Conservation (phyloP, 2,888 invertebrate species). For the Amorpha juglandis region DNA sequence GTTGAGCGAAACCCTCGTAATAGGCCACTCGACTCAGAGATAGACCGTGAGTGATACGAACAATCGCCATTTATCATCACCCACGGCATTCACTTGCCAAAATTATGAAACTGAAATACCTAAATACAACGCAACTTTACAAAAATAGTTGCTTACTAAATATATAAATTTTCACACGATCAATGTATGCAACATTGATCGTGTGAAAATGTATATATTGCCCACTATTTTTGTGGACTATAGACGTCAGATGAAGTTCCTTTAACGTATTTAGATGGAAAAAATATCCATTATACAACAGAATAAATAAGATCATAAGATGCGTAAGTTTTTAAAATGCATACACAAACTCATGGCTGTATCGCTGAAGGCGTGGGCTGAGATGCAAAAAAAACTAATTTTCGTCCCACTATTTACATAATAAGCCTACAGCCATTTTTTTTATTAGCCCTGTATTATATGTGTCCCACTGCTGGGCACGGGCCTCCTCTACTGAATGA, state of each 20-base stretch:
- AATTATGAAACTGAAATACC: constrained; percentile 53
- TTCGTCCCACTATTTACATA: too few relatives aligned
- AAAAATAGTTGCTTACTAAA: constrained; percentile 27
- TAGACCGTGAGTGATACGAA: constrained; percentile 30
- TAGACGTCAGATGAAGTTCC: not conserved
- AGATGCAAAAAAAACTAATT: too few relatives aligned
- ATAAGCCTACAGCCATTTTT: too few relatives aligned
- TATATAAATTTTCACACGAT: too few relatives aligned
- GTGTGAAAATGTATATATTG: not conserved
- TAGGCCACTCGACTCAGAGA: constrained; percentile 10
- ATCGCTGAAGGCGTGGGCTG: too few relatives aligned
- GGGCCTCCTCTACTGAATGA: too few relatives aligned
- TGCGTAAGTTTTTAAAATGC: too few relatives aligned
- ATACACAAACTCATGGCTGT: too few relatives aligned
- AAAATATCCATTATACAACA: not conserved
- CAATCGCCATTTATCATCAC: constrained; percentile 53
- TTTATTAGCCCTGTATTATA: too few relatives aligned
- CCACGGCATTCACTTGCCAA: constrained; percentile 48
- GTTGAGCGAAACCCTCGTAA: constrained; percentile 16
- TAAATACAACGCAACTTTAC: constrained; percentile 38
- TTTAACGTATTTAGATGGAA: not conserved
- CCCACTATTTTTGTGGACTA: constrained; percentile 1
- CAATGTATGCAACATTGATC: not conserved
- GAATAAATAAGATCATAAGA: not conserved
- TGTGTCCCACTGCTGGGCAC: too few relatives aligned